phyloP scores from a whole-genome alignment of 2,113 vertebrate species.

The Oryzias melastigma region DNA sequence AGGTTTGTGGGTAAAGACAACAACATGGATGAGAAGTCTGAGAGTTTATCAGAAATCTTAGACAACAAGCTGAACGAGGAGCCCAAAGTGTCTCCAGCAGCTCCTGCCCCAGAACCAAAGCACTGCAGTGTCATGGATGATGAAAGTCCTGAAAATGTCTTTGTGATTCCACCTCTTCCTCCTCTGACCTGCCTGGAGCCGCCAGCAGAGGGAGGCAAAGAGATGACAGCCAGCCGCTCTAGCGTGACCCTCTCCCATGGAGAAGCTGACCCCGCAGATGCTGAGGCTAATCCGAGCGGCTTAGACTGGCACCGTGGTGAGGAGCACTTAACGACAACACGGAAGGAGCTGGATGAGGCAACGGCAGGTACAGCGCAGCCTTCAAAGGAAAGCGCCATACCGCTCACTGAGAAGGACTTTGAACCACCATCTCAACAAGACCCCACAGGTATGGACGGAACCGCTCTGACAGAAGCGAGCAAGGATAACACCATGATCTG shows the following conservation, averaged over 20 bases:
- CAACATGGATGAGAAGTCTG: background rate
- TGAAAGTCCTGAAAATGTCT: slow-evolving; percentile 35
- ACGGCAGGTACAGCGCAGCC: background rate
- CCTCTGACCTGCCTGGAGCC: background rate
- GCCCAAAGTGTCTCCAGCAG: background rate
- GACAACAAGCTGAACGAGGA: background rate
- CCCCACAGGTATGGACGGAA: slow-evolving; percentile 13
- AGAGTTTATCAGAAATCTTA: background rate
- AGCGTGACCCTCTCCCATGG: slow-evolving; percentile 35
- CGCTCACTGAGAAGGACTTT: slow-evolving; percentile 12
- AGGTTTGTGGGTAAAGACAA: slow-evolving; percentile 32
- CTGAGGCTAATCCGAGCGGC: slow-evolving; percentile 60
- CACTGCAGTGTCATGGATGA: slow-evolving; percentile 37
- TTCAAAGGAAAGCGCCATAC: slow-evolving; percentile 10
- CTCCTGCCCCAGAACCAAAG: background rate
- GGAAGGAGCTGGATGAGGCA: slow-evolving; percentile 18
- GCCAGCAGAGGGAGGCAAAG: slow-evolving; percentile 37
- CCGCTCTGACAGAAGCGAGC: slow-evolving; percentile 5
- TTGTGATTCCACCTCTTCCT: slow-evolving; percentile 16
- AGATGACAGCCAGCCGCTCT: slow-evolving; percentile 21
- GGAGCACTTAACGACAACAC: slow-evolving; percentile 40
- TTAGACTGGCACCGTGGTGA: slow-evolving; percentile 57
- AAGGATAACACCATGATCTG: slow-evolving; percentile 7
- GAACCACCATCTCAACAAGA: slow-evolving; percentile 9
- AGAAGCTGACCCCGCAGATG: slow-evolving; percentile 52